Base-by-base conservation (phyloP, 2,797 vertebrate species). In the Chelidonichthys spinosus region DNA sequence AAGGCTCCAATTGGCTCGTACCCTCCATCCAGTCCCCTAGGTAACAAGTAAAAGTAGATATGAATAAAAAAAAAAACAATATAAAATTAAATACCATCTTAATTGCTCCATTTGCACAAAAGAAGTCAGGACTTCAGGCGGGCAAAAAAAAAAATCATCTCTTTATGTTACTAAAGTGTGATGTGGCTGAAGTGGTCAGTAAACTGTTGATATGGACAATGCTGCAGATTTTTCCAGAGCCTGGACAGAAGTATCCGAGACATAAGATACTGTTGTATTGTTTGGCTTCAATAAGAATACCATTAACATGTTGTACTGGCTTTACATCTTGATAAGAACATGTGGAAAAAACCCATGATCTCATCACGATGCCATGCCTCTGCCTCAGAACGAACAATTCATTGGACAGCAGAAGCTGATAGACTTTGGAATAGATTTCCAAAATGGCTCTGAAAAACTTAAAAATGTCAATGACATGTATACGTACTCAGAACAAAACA, bases 271-370 rank as follows among this genome's bases (percentile, higher is more conserved):
- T 9, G 1, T 0, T 58, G 11, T 18, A 36, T 36, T 78, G 36
- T 50, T 33, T 3, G 46, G 0, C 4, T 47, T 35, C 25, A 46
- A 11, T 8, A 39, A n/a, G 0, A 46, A 65, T 2, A 11, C 1
- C 2, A 3, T 18, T 4, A 36, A 18, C 15, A 55, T 10, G 63
- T n/a, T 1, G 9, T 43, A 79, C 78, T 33, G 54, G 82, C 87
- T 81, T 84, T 66, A 3, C 2, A 52, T 63, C 7, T 63, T 69
- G 50, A 56, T 46, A 63, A 5, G 0, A 53, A 17, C 6, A 25
- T 13, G 17, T 10, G 42, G 17, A 17, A n/a, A 56, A 4, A 49
- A 33, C 2, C 1, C 36, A 1, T 11, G 1, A 8, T 6, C 1
- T 32, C 2, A 17, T 0, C 7, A 40, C 10, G 3, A 46, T 25